Evolutionary conservation across 2,888 invertebrate species (phyloP).

Genomic region (Apotomis betuletana): DNA sequence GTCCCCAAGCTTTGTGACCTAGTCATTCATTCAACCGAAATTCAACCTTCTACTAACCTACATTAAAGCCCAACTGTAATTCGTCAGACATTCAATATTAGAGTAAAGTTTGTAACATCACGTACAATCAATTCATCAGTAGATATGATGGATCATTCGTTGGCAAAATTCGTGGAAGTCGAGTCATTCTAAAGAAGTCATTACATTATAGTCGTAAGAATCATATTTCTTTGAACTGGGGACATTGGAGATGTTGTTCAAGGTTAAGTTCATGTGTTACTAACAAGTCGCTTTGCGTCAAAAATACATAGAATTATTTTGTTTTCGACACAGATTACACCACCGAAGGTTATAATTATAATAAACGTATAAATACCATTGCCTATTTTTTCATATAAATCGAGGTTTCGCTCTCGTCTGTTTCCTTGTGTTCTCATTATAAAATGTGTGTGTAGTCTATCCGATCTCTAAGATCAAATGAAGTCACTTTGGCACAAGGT

Average conservation of each 20-base stretch:
- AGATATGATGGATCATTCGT: slow-evolving; percentile 49
- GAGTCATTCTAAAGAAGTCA: background rate
- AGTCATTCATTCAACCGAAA: background rate
- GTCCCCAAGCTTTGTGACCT: slow-evolving; percentile 10
- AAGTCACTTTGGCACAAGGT: too few relatives aligned
- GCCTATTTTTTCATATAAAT: too few relatives aligned
- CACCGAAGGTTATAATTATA: too few relatives aligned
- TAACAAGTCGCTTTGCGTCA: background rate
- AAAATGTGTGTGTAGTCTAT: too few relatives aligned
- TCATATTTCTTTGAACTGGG: background rate
- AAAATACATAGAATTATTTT: background rate
- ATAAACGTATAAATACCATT: too few relatives aligned
- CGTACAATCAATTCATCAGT: slow-evolving; percentile 59
- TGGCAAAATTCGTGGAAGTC: background rate
- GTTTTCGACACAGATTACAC: too few relatives aligned
- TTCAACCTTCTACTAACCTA: background rate
- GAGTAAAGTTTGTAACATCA: slow-evolving; percentile 50
- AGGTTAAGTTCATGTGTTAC: slow-evolving; percentile 7
- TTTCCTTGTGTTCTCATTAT: too few relatives aligned
- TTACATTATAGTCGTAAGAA: background rate
- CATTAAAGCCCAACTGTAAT: background rate
- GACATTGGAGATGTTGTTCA: background rate
- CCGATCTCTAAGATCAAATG: too few relatives aligned
- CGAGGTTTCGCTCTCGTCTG: too few relatives aligned
- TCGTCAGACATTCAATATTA: slow-evolving; percentile 21